Conservation (phyloP, 2,113 vertebrate genomes). For the Manacus vitellinus region DNA sequence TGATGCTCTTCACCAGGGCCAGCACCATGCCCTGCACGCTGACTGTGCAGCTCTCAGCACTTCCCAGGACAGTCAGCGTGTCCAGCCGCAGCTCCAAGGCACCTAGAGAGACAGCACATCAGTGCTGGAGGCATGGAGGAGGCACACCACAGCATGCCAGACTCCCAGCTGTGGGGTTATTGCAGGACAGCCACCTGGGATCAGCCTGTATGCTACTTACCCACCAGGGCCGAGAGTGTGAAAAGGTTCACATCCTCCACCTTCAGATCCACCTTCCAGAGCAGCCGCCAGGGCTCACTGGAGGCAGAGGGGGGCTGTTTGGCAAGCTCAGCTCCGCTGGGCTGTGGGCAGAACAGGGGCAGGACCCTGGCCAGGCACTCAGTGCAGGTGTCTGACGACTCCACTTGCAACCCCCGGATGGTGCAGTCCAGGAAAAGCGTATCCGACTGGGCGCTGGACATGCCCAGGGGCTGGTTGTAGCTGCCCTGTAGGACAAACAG, state of each 20-base stretch:
- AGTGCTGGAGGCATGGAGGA: neutral
- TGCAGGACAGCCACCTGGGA: neutral
- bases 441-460: conserved; percentile 73
- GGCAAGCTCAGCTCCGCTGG: neutral
- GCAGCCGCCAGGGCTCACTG: conserved; percentile 60
- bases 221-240: conserved; percentile 87
- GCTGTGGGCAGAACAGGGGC: conserved; percentile 69
- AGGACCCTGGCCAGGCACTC: conserved; percentile 90
- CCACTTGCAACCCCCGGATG: conserved; percentile 89
- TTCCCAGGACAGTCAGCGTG: conserved; percentile 78
- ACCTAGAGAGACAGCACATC: conserved; percentile 68
- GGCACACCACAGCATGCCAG: neutral
- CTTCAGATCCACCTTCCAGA: conserved; percentile 88
- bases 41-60: conserved; percentile 82
- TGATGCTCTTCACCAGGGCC: conserved; percentile 83
- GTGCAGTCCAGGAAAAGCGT: conserved; percentile 86
- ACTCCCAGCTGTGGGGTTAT: fast-evolving
- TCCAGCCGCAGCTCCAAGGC: conserved; percentile 88
- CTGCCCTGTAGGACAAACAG: conserved; percentile 80
- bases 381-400: conserved; percentile 89
- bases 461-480: conserved; percentile 82
- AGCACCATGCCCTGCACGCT: conserved; percentile 85
- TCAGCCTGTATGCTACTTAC: conserved; percentile 68
- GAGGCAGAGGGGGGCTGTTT: neutral
- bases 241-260: conserved; percentile 92